Base-by-base conservation (phyloP, 1,140 invertebrate genomes). In the Panagrolaimus sp. region DNA sequence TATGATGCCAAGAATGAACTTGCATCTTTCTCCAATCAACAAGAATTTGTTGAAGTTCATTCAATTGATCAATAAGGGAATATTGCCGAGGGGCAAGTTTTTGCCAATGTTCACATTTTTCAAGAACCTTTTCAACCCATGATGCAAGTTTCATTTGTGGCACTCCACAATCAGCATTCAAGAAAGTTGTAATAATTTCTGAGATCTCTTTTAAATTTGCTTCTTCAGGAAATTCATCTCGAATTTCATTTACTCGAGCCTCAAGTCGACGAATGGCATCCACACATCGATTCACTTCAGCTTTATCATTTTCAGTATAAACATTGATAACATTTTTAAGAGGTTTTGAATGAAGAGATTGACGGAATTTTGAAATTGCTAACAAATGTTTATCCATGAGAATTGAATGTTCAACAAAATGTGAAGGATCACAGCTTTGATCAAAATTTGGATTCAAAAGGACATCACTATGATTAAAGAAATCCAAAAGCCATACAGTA, bases 21-120 rank as follows among this genome's bases (percentile, higher is more conserved):
- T 98, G 96, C 1, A 95, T 81, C 84, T 91, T 90, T 67, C 94
- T 88, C 94, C 94, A 98, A 32, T 88, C 87, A 55, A 96, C 89
- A 52, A 98, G 91, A 74, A 91, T 88, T 67, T 89, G 86, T 1
- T 90, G 91, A 0, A 98, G 84, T 48, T 87, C 85, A 21, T 88
- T 83, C 10, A 91, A 87, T 69, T 91, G 85, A 0, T 88, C 86
- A 0, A 88, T 85, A 78, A 99, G 83, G 69, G 91, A 92, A 43
- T 96, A 91, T 3, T 89, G 89, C 72, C 87, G 89, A 75, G 93
- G 91, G 0, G 94, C 93, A 79, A 92, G 90, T 76, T 73, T 73
- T 69, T 82, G 72, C 80, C 81, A 82, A 38, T 76, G 62, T 55
- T 83, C 79, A 10, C 72, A 69, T 38, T 77, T 69, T 44, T 75